Evolutionary conservation across 1,140 invertebrate species (phyloP), one percentile per base, ranked within the genome.

Genomic region (Alviniconcha marisindica): DNA sequence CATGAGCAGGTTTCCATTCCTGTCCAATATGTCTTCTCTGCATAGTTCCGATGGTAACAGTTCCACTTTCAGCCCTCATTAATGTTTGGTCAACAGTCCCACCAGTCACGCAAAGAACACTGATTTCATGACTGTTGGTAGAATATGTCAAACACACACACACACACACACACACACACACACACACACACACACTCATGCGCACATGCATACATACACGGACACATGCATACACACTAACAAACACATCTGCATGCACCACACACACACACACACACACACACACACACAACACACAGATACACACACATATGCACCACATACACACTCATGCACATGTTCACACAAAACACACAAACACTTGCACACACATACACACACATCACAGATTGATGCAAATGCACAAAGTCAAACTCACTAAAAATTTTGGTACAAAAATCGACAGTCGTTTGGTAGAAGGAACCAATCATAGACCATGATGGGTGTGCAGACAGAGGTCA

Each of bases 401-500:
- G 36, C 66, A 71, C 5, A 10, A 36, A 71, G 36, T 5, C 42
- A 48, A n/a, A 91, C 90, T 92, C 83, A 92, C 92, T 83, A 84
- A 69, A 91, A 89, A 76, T 91, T 88, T 60, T 77, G 80, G 81
- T 92, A 92, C 7, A 92, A 51, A 83, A 90, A 92, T 56, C 91
- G 73, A 81, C 92, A 92, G 78, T 92, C 92, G 79, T 84, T 88
- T 0, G 91, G 90, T 0, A 89, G 76, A 0, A 92, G 87, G 74
- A 92, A 89, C 90, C 89, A 92, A 44, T 90, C 91, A 18, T 86
- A 83, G 77, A 91, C 88, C 88, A 92, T 91, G 60, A 88, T 83
- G n/a, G 92, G 91, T 31, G 91, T 92, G 79, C 91, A 92, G n/a
- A 92, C 82, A 14, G 91, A 91, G 44, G 91, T 92, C 81, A 92